Percentiles rank a stretch among this genome's conserved stretches.
These are phyloP conservation scores for Synanthedon formicaeformis DNA, from an alignment of 2,888 invertebrate species.

Conservation along the genomic window DNA sequence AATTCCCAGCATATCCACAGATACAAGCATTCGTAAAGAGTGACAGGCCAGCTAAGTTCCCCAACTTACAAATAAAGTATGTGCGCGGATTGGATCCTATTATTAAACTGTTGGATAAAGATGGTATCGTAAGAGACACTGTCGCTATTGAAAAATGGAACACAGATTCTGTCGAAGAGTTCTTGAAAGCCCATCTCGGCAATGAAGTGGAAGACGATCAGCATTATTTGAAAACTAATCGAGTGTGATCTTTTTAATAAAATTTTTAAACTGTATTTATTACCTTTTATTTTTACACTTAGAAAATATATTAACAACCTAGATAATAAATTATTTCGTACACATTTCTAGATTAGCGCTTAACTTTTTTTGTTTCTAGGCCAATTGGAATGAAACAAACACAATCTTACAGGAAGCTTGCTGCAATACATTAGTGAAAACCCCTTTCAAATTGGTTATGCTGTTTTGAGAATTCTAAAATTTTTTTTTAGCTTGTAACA, in stretches of 20 bases:
- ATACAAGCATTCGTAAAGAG: slow-evolving; percentile 98
- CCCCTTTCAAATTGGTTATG: no score
- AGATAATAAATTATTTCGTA: not conserved
- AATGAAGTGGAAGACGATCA: slow-evolving; percentile 67
- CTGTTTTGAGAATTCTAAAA: no score
- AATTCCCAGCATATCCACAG: slow-evolving; percentile 97
- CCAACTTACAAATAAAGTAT: slow-evolving; percentile 92
- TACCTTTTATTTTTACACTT: not conserved
- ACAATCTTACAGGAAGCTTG: no score
- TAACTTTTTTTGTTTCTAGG: no score
- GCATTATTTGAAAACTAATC: slow-evolving; percentile 73
- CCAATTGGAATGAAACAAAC: no score
- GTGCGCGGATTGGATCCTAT: slow-evolving; percentile 94
- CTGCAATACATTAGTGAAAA: no score
- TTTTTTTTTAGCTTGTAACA: no score
- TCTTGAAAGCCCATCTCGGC: slow-evolving; percentile 88
- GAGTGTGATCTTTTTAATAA: slow-evolving; percentile 36
- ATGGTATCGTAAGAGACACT: slow-evolving; percentile 85
- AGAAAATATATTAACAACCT: not conserved
- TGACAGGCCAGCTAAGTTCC: slow-evolving; percentile 88
- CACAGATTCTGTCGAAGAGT: slow-evolving; percentile 97
- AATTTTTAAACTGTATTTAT: not conserved
- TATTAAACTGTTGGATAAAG: slow-evolving; percentile 88
- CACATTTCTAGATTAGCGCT: no score
- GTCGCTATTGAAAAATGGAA: slow-evolving; percentile 99